phyloP scores from a whole-genome alignment of 1,140 invertebrate species.

The Pachyrhynchus sulphureomaculatus region DNA sequence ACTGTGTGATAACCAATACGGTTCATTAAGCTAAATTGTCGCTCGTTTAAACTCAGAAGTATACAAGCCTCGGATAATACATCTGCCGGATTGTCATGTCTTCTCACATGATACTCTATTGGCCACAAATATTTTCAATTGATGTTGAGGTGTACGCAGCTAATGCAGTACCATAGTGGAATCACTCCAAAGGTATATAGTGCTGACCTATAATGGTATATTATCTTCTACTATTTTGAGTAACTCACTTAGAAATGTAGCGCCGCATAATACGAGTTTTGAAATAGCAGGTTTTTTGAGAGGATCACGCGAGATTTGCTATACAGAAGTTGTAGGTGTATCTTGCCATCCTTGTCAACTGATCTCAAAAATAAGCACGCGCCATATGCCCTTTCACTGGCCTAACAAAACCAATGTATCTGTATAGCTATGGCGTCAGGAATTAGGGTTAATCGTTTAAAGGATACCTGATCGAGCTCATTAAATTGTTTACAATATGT shows the following conservation, averaged over 20 bases:
- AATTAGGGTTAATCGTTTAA: too few species aligned
- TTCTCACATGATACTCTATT: too few species aligned
- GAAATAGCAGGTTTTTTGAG: not conserved
- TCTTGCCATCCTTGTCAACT: not conserved
- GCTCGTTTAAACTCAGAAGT: too few species aligned
- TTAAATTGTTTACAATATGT: too few species aligned
- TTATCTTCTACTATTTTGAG: not conserved
- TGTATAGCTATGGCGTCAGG: too few species aligned
- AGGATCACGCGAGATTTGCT: not conserved
- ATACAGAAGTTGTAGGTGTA: not conserved
- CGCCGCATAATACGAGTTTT: not conserved
- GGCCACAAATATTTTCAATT: too few species aligned
- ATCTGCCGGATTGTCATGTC: too few species aligned
- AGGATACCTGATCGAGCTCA: too few species aligned
- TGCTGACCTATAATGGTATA: not conserved
- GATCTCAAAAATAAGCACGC: conserved; percentile 41
- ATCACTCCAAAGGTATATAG: not conserved
- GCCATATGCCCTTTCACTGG: conserved; percentile 43
- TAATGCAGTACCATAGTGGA: not conserved
- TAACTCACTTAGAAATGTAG: not conserved
- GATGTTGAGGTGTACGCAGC: too few species aligned
- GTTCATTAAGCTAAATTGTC: too few species aligned
- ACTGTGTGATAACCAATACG: too few species aligned
- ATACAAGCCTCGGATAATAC: too few species aligned
- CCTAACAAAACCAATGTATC: conserved; percentile 49